Conservation (phyloP, 2,113 vertebrate species). For the Alethe castanea region DNA sequence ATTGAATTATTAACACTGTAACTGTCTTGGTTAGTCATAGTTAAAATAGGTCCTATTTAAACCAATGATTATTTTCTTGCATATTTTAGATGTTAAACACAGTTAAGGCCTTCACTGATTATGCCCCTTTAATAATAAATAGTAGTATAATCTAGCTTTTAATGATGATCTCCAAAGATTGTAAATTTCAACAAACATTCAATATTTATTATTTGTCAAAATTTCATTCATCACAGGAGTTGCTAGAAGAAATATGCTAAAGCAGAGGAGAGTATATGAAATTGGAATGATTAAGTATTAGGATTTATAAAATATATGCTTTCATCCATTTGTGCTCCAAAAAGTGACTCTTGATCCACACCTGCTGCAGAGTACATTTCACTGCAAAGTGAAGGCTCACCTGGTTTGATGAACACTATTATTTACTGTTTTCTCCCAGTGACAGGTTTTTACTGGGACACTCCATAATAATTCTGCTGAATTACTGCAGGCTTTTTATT, state of each 20-base stretch:
- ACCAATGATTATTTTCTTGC: background rate
- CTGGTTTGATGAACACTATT: background rate
- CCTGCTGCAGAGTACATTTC: background rate
- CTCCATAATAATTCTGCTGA: background rate
- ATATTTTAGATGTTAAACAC: background rate
- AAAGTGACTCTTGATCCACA: background rate
- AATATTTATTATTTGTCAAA: background rate
- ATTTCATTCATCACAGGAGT: background rate
- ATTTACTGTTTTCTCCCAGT: background rate
- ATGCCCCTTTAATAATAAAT: background rate
- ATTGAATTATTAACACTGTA: conserved; percentile 55
- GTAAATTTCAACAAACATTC: background rate
- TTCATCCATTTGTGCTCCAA: background rate
- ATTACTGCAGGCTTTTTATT: background rate
- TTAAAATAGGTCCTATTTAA: background rate
- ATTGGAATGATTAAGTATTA: background rate
- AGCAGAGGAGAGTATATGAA: background rate
- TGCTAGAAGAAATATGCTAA: background rate
- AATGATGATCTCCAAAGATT: background rate
- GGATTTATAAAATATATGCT: background rate
- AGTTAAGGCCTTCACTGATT: background rate
- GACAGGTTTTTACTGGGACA: background rate
- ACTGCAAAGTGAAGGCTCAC: background rate
- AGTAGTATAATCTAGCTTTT: background rate
- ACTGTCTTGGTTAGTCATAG: conserved; percentile 14